Conservation (phyloP, 2,113 vertebrate species). For the Cercocebus atys region DNA sequence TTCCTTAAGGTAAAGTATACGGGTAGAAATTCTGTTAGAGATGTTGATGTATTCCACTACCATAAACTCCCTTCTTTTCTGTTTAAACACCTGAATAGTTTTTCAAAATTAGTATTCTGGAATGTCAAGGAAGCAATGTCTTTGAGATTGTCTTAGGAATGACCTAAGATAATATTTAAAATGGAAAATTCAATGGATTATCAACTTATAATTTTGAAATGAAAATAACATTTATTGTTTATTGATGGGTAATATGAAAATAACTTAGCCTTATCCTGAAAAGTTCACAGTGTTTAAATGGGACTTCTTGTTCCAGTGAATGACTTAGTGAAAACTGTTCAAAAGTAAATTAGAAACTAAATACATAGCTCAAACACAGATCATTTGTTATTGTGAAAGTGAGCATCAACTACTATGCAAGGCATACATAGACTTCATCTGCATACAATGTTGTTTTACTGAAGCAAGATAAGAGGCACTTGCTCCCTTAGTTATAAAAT, state of each 20-base stretch:
- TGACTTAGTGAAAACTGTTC: neutral
- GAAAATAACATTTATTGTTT: slow-evolving; percentile 43
- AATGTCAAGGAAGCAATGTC: neutral
- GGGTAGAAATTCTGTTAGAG: neutral
- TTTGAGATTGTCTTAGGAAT: slow-evolving; percentile 8
- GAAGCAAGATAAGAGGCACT: neutral
- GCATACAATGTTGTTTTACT: neutral
- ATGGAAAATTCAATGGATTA: neutral
- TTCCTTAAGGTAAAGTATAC: neutral
- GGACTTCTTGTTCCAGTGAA: neutral
- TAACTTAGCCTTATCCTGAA: neutral
- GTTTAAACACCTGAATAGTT: neutral
- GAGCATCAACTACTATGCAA: neutral
- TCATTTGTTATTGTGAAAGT: neutral
- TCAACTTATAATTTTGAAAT: neutral
- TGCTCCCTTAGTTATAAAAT: neutral
- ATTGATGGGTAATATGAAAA: neutral
- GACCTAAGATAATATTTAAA: neutral
- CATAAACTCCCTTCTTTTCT: neutral
- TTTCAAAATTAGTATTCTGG: slow-evolving; percentile 6
- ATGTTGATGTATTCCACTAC: neutral
- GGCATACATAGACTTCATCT: neutral
- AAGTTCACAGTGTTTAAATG: neutral
- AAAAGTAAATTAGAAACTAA: slow-evolving; percentile 9
- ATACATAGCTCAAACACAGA: neutral